Percentiles rank a stretch among this genome's conserved stretches.
Evolutionary conservation across 2,113 vertebrate species (phyloP).

Genomic region (Tor tambroides): DNA sequence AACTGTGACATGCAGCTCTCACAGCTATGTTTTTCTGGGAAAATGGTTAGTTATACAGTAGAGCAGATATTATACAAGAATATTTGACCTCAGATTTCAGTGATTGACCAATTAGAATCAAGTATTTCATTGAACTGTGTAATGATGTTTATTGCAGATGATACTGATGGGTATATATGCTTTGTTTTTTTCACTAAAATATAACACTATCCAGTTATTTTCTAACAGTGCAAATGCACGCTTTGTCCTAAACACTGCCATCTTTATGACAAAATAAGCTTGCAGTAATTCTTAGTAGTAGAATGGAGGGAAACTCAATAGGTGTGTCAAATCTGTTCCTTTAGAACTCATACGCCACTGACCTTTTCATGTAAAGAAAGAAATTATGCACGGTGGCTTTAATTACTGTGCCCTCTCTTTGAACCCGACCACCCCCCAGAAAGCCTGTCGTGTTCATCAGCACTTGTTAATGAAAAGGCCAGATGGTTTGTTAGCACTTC

Average conservation of each 20-base stretch:
- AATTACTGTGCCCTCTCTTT: constrained; percentile 39
- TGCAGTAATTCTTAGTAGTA: not conserved
- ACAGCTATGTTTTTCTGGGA: not conserved
- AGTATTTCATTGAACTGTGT: not conserved
- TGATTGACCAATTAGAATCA: not conserved
- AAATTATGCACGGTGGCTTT: constrained; percentile 71
- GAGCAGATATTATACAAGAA: not conserved
- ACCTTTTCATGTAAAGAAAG: constrained; percentile 61
- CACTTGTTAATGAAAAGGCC: constrained; percentile 50
- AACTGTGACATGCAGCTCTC: not conserved
- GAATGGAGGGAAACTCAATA: constrained; percentile 53
- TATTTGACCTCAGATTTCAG: not conserved
- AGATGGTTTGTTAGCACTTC: constrained; percentile 60
- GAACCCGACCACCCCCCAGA: constrained; percentile 64
- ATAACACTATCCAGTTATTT: not conserved
- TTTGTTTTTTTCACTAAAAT: not conserved
- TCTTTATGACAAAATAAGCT: not conserved
- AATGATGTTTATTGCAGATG: not conserved
- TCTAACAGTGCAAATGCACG: not conserved
- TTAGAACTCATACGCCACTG: constrained; percentile 34
- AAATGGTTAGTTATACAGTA: not conserved
- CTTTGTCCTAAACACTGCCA: not conserved
- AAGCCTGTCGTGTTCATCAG: constrained; percentile 48
- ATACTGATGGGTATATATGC: not conserved
- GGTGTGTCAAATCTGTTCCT: constrained; percentile 57